Evolutionary conservation across 2,113 vertebrate species (phyloP), one percentile per base, ranked within the genome.

Genomic region (Mystacornis crossleyi): DNA sequence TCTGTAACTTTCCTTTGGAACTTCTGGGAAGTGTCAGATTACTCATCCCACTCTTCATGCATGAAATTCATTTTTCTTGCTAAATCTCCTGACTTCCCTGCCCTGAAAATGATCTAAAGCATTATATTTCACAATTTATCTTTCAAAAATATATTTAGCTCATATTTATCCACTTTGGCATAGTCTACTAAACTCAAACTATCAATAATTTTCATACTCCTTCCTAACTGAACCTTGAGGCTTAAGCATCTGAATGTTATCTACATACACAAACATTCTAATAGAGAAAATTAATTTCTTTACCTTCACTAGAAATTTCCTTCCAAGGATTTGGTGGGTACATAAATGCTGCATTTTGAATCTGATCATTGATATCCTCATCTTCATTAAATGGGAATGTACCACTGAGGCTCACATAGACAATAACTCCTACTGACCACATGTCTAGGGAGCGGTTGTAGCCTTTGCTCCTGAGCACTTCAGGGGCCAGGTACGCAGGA

Each of bases 361-460:
- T 99, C 97, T 99, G 99, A 95, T 99, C 99, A 23, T 99, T 99
- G 92, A 99, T 99, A 96, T 99, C 99, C 96, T 99, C 99, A 62
- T 99, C 99, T 95, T 99, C 99, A 42, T 99, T 99, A 91, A 99
- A 99, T 14, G 99, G 99, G 97, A 99, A 99, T 4, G 99, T 99
- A 79, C 99, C 99, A 81, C 99, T 99, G 83, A 99, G 97, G 98
- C 99, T 99, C 86, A 99, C 99, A 4, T 99, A 99, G 95, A 99
- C 98, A 20, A 99, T 99, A 42, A 99, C 99, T 33, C 99, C 99
- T 53, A 99, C 99, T 2, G 99, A 99, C 99, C 99, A 99, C 99
- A 99, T 99, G 96, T 99, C 99, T 36, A 99, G 97, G 3, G 99
- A 99, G 78, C 99, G 99, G 97, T 99, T 99, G 98, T 99, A 99